Conservation (phyloP, 2,888 invertebrate species). For the Choristoneura rosaceana region DNA sequence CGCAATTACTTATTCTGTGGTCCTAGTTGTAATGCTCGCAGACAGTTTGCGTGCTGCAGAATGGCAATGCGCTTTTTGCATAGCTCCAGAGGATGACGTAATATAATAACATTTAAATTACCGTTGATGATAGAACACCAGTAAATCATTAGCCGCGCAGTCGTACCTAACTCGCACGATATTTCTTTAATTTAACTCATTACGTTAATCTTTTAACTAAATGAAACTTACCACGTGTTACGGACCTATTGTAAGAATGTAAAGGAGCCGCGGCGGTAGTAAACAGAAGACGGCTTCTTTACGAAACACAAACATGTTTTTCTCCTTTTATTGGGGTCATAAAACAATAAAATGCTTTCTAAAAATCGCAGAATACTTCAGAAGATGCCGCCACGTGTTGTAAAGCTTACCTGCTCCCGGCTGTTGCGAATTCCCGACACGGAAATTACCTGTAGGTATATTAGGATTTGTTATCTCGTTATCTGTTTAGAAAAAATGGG, state of each 20-base stretch:
- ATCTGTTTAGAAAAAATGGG: slow-evolving; percentile 16
- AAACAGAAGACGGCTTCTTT: slow-evolving; percentile 66
- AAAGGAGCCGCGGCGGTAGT: slow-evolving; percentile 42
- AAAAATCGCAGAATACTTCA: slow-evolving; percentile 50
- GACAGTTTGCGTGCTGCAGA: too few species aligned
- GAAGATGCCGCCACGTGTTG: slow-evolving; percentile 48
- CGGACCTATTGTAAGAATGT: slow-evolving; percentile 26
- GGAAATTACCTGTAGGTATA: background rate
- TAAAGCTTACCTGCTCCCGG: slow-evolving; percentile 61
- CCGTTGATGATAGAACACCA: too few species aligned
- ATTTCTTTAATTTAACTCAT: too few species aligned
- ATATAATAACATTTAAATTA: too few species aligned
- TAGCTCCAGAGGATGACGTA: too few species aligned
- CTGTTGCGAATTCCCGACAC: slow-evolving; percentile 59
- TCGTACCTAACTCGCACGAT: too few species aligned
- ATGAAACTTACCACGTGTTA: slow-evolving; percentile 13
- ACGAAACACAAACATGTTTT: slow-evolving; percentile 62
- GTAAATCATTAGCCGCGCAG: too few species aligned
- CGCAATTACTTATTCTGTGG: too few species aligned
- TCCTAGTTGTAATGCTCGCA: too few species aligned
- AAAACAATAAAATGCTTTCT: slow-evolving; percentile 76
- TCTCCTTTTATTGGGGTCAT: slow-evolving; percentile 62
- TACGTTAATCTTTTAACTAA: too few species aligned
- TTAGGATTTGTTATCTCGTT: background rate
- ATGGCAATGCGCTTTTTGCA: too few species aligned